Evolutionary conservation across 2,113 vertebrate genomes (phyloP).

Genomic region (Ochotona curzoniae): DNA sequence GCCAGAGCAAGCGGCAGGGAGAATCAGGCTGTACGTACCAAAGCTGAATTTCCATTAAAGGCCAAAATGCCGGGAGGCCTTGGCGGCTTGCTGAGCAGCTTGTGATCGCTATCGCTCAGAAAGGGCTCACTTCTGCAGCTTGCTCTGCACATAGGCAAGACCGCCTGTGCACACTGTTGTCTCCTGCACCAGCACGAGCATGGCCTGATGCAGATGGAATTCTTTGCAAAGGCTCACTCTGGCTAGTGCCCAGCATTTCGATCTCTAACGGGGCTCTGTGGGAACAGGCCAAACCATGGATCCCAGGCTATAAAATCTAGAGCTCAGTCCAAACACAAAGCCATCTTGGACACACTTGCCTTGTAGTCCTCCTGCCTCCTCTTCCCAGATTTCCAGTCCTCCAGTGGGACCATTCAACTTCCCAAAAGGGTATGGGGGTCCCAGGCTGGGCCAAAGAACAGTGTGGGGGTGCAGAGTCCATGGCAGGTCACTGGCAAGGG

Average conservation of each 20-base stretch:
- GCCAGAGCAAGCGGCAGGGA: slow-evolving; percentile 9
- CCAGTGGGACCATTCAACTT: slow-evolving; percentile 66
- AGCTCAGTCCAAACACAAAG: slow-evolving; percentile 69
- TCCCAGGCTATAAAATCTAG: slow-evolving; percentile 74
- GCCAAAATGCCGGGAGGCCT: background rate
- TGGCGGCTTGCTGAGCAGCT: slow-evolving; percentile 15
- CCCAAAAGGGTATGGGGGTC: background rate
- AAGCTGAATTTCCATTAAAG: slow-evolving; percentile 66
- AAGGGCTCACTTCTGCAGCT: background rate
- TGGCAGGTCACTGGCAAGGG: background rate
- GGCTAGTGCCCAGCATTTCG: slow-evolving; percentile 56
- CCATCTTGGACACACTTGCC: slow-evolving; percentile 67
- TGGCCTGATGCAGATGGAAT: slow-evolving; percentile 15
- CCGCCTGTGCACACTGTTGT: slow-evolving; percentile 35
- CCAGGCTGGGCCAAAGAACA: background rate
- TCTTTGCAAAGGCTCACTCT: slow-evolving; percentile 62
- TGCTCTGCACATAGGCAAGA: background rate
- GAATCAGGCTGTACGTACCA: background rate
- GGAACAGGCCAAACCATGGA: slow-evolving; percentile 57
- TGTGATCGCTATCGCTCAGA: background rate
- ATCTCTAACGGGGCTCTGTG: slow-evolving; percentile 1
- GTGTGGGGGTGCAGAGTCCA: background rate
- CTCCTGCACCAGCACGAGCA: background rate
- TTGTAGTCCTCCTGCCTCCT: slow-evolving; percentile 67
- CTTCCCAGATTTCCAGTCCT: slow-evolving; percentile 51